Base-by-base conservation (phyloP, 2,888 invertebrate genomes). In the Drosophila nigricruria region DNA sequence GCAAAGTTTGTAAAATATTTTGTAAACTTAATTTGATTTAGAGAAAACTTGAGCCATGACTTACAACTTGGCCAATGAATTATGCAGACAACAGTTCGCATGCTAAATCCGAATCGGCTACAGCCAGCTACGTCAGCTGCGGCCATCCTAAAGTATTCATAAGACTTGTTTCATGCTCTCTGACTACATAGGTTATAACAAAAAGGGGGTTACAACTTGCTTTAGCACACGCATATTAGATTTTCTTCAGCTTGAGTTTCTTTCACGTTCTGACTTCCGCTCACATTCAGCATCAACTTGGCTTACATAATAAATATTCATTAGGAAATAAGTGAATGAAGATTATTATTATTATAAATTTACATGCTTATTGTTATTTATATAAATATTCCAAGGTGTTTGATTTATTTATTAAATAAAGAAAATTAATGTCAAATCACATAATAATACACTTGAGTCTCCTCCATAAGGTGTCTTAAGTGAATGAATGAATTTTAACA, bases 11-110 rank as follows among this genome's bases (percentile, higher is more conserved):
- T 68, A 57, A 85, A 85, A 85, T 85, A 84, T 82, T 84, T 84
- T 78, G 64, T 71, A 80, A 88, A 77, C 74, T 86, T 84, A 84
- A 84, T 88, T 88, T 83, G 81, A 88, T 84, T 84, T 84, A 73
- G 68, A 78, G 74, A 73, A 78, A 88, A 86, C 81, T 85, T 85
- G 73, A 77, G 86, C 63, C 77, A 75, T 88, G 83, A 82, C 75
- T 85, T 84, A 82, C 73, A 82, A 75, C 70, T 83, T 82, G 70
- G 57, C 70, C 85, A 74, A 85, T 83, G 86, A 83, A 88, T 85
- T 77, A 83, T 88, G 80, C 82, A 83, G 74, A 58, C 58, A 66
- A 79, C 82, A 85, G 68, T 62, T 76, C 71, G 61, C 53, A 52
- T 49, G 57, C 67, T 49, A 27, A 63, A 60, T 53, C 50, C 63